Base-by-base conservation (phyloP, 1,140 invertebrate species). In the Phthorimaea operculella region DNA sequence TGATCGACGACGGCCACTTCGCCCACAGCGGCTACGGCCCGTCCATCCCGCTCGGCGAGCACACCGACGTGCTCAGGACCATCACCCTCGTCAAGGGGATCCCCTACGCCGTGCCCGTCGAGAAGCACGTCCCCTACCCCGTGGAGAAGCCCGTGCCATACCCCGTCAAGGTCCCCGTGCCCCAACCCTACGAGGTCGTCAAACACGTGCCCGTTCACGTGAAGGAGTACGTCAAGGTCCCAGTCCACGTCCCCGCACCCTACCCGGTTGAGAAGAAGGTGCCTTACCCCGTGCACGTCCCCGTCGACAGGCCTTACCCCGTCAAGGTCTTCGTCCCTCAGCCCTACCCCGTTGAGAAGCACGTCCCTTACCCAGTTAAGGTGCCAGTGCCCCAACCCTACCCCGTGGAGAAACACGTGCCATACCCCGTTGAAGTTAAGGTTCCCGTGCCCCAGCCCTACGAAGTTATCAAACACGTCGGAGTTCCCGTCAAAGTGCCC, bases 71-170 rank as follows among this genome's bases (percentile, higher is more conserved):
- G 60, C 87, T 90, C 64, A 93, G 91, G 76, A 92, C 91, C 55
- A 85, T 93, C 67, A 92, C 91, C 33, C 81, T 93, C 15, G 88
- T 91, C 45, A 93, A 93, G 76, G 90, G 90, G 67, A 88, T 90
- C 36, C 87, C 89, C 52, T 80, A 89, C 52, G 89, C 90, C 50
- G 88, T 89, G 55, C 87, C 90, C 54, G 90, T 92, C 33, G 89
- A 90, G 55, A 88, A 82, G 63, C 88, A 85, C 54, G 82, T 91
- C n/a, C 89, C 89, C n/a, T 89, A 90, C 68, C 87, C 87, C 6
- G 83, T 86, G 4, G 89, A 90, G 60, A 90, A 87, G 67, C 89
- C 88, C 59, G 85, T 91, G 14, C 89, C 88, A 53, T 89, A 90
- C 63, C 88, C 89, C 52, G 88, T 91, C 9, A 82, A 84, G 70